A percentile compares a stretch with the other conserved stretches of the same genome.
These are phyloP conservation scores for Dioctria rufipes DNA, from an alignment of 2,888 invertebrate genomes.

Conservation along the genomic window DNA sequence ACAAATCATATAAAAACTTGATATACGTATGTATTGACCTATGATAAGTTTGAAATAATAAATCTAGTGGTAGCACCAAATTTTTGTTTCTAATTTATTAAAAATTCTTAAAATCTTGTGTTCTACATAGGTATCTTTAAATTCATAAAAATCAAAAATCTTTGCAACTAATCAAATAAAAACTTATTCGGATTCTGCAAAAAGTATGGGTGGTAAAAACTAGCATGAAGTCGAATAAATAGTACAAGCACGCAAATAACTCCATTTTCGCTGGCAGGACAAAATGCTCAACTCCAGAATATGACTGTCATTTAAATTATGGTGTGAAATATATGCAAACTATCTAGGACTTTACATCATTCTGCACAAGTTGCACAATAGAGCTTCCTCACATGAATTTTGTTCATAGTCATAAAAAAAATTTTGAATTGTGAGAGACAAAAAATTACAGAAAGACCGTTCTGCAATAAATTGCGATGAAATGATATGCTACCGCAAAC, in stretches of 20 bases:
- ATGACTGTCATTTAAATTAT: background rate
- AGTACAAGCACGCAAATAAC: no score
- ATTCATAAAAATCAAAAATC: no score
- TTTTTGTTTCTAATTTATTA: no score
- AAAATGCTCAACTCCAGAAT: background rate
- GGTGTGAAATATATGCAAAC: slow-evolving; percentile 1
- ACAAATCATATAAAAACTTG: no score
- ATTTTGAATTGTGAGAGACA: background rate
- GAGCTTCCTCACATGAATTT: background rate
- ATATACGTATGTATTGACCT: no score
- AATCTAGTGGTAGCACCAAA: no score
- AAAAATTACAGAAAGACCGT: background rate
- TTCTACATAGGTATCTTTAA: no score
- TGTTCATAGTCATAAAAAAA: background rate
- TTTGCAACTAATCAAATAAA: no score
- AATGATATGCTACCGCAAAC: background rate
- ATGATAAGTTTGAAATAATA: no score
- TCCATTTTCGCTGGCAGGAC: slow-evolving; percentile 15
- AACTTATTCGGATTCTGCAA: background rate
- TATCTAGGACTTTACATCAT: background rate
- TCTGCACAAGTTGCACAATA: background rate
- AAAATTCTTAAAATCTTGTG: no score
- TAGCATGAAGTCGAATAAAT: no score
- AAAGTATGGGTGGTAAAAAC: background rate
- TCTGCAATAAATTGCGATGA: background rate